These are phyloP conservation scores for Biston stratarius DNA, from an alignment of 2,888 invertebrate genomes.

Conservation along the genomic window DNA sequence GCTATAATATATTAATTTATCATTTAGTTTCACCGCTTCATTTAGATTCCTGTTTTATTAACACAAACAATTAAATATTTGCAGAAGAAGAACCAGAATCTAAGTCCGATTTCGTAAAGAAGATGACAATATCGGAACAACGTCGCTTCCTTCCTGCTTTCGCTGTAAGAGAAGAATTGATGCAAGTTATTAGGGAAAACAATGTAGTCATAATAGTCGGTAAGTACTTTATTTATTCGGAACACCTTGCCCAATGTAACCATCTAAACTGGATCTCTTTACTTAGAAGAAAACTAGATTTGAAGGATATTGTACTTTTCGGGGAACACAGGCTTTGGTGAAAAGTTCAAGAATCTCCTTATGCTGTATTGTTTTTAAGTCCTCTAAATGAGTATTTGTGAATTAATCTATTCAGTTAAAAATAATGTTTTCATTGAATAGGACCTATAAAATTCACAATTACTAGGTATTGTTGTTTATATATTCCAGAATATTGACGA, in stretches of 20 bases:
- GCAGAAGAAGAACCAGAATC: conserved; percentile 85
- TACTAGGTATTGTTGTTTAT: not conserved
- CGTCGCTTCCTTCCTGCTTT: conserved; percentile 97
- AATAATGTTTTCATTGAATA: too few species aligned
- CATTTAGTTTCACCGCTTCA: not conserved
- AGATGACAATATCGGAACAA: conserved; percentile 94
- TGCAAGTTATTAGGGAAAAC: conserved; percentile 97
- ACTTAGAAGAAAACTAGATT: too few species aligned
- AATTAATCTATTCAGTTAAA: too few species aligned
- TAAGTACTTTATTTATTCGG: conserved; percentile 56
- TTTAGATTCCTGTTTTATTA: not conserved
- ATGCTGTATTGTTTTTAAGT: too few species aligned
- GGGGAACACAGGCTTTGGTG: too few species aligned
- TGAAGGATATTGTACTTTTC: too few species aligned
- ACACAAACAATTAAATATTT: not conserved
- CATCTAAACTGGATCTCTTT: too few species aligned
- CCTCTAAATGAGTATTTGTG: too few species aligned
- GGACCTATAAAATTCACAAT: too few species aligned
- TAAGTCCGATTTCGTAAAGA: conserved; percentile 92
- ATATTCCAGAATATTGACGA: not conserved
- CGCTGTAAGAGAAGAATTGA: conserved; percentile 96
- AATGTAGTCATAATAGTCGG: conserved; percentile 97
- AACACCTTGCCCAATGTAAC: too few species aligned
- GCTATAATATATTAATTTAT: too few species aligned
- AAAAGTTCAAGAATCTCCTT: too few species aligned